Evolutionary conservation across 2,113 vertebrate genomes (phyloP).

Genomic region (Nesoenas mayeri): DNA sequence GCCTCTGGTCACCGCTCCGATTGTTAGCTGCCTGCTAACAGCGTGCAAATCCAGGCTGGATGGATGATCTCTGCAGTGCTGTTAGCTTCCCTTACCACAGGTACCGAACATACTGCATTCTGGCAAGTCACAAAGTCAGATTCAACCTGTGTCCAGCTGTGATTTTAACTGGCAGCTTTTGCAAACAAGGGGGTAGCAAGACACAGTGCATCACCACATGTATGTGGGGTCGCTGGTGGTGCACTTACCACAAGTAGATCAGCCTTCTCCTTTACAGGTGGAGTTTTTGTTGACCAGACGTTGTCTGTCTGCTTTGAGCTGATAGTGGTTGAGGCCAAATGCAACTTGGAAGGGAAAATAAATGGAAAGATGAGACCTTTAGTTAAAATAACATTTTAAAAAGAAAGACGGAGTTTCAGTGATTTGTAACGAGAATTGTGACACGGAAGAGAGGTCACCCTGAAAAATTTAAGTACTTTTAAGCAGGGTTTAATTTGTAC

Average conservation of each 20-base stretch:
- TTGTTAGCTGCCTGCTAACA: neutral
- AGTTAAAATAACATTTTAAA: slow-evolving; percentile 29
- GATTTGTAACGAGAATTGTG: slow-evolving; percentile 6
- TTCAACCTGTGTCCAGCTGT: neutral
- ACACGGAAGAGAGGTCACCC: slow-evolving; percentile 46
- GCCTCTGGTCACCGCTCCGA: neutral
- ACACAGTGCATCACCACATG: neutral
- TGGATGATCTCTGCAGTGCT: neutral
- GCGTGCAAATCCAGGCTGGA: neutral
- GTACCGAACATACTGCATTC: neutral
- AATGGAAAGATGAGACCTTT: neutral
- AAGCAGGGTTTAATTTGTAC: slow-evolving; percentile 58
- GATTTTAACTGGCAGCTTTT: neutral
- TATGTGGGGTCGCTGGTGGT: neutral
- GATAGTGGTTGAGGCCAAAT: neutral
- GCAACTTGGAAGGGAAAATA: neutral
- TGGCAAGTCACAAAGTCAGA: neutral
- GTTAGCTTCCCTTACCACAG: neutral
- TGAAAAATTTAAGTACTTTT: slow-evolving; percentile 56
- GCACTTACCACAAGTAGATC: accelerated
- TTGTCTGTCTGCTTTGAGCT: neutral
- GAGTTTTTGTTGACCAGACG: neutral
- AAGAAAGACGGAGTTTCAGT: neutral
- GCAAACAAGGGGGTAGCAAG: neutral
- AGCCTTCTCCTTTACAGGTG: neutral